Base-by-base conservation (phyloP, 1,140 invertebrate genomes). In the Batillaria attramentaria region DNA sequence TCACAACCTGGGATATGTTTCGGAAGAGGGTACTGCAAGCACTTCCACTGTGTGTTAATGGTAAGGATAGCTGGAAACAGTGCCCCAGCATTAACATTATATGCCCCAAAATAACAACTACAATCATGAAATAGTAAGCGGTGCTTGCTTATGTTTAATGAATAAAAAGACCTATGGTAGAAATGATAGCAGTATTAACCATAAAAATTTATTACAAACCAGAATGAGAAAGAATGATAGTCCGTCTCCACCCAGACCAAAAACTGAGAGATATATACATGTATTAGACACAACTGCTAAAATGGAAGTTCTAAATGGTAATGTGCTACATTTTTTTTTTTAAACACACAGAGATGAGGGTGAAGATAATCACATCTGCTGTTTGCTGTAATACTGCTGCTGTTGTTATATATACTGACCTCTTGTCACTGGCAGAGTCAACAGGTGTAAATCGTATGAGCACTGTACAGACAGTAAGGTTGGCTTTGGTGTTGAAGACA, bases 11-110 rank as follows among this genome's bases (percentile, higher is more conserved):
- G 50, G 33, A 84, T 75, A 68, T 87, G 86, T 33, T 82, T 84
- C n/a, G 79, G 72, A 54, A 88, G 75, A 33, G 86, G 84, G 57
- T 88, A 86, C 72, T 85, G 74, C 39, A 87, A 74, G 31, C 84
- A 73, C 33, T 75, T 86, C 87, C 87, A 89, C 66, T 86, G 83
- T 4, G 77, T 80, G 77, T 80, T 57, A 79, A 84, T 54, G 80
- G 8, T 62, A 37, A n/a, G 72, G 77, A 46, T 76, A 72, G 57
- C 72, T 83, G 80, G 41, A n/a, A n/a, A n/a, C n/a, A n/a, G n/a
- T n/a, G n/a, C 20, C 37, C n/a, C n/a, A n/a, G 33, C 24, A 28
- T 41, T 8, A 18, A 50, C 46, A 37, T 31, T 46, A 73, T 42
- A 3, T 31, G 43, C 43, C 4, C 4, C 43, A 73, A 46, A 20